Percentiles rank a stretch among this genome's conserved stretches.
phyloP scores from a whole-genome alignment of 2,797 vertebrate genomes.

The Falco columbarius region DNA sequence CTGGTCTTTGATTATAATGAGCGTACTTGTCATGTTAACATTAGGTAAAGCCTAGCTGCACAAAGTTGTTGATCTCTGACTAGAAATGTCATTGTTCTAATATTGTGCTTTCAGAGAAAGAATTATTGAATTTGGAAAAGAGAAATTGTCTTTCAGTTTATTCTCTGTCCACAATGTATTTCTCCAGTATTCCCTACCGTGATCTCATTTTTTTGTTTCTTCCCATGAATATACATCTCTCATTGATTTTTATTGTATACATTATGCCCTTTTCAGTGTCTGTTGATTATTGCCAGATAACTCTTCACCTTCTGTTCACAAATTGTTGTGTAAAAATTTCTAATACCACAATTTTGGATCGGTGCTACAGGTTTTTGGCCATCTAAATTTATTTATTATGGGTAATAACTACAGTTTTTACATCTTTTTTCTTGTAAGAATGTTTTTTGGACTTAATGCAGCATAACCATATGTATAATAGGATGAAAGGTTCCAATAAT shows the following conservation, averaged over 20 bases:
- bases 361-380: neutral
- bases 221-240: neutral
- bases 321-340: neutral
- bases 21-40: neutral
- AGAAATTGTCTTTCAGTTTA: neutral
- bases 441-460: constrained; percentile 16
- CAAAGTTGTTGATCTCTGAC: neutral
- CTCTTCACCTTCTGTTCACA: neutral
- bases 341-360: neutral
- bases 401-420: neutral
- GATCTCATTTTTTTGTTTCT: neutral
- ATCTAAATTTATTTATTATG: neutral
- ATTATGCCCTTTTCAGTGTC: neutral
- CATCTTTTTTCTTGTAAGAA: neutral
- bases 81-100: neutral
- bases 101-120: neutral
- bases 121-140: neutral
- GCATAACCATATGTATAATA: neutral
- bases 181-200: neutral
- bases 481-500: neutral
- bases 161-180: neutral
- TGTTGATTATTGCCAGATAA: neutral
- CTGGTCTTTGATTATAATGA: neutral
- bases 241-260: neutral
- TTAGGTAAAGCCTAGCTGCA: neutral